These are phyloP conservation scores for Drosophila arawakana DNA, from an alignment of 1,140 invertebrate genomes.

Conservation along the genomic window DNA sequence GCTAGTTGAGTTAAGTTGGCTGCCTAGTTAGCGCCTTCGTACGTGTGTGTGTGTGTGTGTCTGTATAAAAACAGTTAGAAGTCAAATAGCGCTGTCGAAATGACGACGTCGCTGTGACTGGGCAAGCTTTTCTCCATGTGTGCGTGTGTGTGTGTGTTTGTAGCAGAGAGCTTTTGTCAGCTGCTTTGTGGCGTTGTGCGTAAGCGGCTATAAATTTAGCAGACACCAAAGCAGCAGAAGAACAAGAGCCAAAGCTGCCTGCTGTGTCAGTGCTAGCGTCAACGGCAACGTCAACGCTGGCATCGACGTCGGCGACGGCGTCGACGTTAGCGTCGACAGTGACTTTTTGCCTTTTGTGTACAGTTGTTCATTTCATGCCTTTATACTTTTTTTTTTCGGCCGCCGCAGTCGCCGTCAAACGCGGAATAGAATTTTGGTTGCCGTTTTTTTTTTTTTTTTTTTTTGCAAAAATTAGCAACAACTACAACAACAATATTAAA, in stretches of 20 bases:
- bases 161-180: slow-evolving; percentile 55
- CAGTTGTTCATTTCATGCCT: slow-evolving; percentile 57
- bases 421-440: slow-evolving; percentile 61
- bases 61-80: slow-evolving; percentile 67
- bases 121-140: slow-evolving; percentile 14
- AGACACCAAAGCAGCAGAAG: slow-evolving; percentile 30
- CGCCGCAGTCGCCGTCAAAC: slow-evolving; percentile 18
- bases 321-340: slow-evolving; percentile 35
- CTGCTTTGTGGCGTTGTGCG: slow-evolving; percentile 54
- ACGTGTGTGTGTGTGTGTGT: slow-evolving; percentile 8
- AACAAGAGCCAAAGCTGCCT: slow-evolving; percentile 42
- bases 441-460: slow-evolving; percentile 33
- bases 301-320: slow-evolving; percentile 8
- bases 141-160: slow-evolving; percentile 7
- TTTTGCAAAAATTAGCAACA: slow-evolving; percentile 67
- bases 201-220: slow-evolving; percentile 65
- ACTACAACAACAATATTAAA: slow-evolving; percentile 44
- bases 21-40: slow-evolving; percentile 68
- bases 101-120: slow-evolving; percentile 16
- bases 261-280: slow-evolving; percentile 12
- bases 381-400: slow-evolving; percentile 25
- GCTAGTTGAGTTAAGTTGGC: slow-evolving; percentile 60
- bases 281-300: neutral
- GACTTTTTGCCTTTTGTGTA: slow-evolving; percentile 53
- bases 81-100: slow-evolving; percentile 65